These are phyloP conservation scores for Garrulus glandarius DNA, from an alignment of 2,797 vertebrate genomes.

Conservation along the genomic window DNA sequence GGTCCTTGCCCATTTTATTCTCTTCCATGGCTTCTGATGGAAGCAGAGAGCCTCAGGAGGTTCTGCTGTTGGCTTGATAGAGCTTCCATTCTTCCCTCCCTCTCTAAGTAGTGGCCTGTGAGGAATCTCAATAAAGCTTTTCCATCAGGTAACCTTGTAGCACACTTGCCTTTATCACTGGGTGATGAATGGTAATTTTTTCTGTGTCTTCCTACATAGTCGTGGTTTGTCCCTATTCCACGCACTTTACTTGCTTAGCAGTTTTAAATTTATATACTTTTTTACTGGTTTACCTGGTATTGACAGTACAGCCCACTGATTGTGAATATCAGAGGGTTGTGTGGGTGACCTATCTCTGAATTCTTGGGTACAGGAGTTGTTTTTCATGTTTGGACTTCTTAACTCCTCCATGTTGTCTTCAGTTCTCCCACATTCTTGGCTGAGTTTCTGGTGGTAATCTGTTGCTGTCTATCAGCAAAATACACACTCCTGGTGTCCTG, in stretches of 20 bases:
- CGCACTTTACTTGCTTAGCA: neutral
- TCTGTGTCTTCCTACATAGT: neutral
- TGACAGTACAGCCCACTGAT: neutral
- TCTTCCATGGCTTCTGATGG: neutral
- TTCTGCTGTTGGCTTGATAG: neutral
- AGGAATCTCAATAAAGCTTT: neutral
- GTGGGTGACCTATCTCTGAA: neutral
- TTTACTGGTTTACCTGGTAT: neutral
- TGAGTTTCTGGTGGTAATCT: neutral
- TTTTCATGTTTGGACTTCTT: neutral
- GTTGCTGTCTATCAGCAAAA: constrained; percentile 26
- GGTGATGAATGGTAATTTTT: neutral
- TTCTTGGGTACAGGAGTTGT: neutral
- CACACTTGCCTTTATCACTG: neutral
- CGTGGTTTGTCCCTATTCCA: neutral
- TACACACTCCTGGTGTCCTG: neutral
- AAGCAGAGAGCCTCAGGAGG: neutral
- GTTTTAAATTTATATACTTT: neutral
- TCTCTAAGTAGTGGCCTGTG: neutral
- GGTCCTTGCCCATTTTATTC: neutral
- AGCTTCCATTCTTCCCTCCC: neutral
- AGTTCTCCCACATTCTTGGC: neutral
- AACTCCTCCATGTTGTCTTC: neutral
- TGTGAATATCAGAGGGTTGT: neutral
- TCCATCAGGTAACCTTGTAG: neutral